Evolutionary conservation across 2,113 vertebrate genomes (phyloP).

Genomic region (Morone chrysops): DNA sequence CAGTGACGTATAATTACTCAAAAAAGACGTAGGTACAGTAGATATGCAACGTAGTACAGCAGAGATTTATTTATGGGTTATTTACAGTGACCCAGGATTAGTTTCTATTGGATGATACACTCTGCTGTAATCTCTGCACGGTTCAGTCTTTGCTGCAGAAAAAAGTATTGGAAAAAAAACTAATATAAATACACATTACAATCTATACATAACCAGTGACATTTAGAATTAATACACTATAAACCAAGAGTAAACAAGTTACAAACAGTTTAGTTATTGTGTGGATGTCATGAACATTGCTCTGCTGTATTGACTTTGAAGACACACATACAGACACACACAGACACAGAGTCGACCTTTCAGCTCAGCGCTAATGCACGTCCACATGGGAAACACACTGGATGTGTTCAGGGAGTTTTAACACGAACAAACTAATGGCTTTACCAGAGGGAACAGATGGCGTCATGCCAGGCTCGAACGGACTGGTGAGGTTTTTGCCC

Average conservation of each 20-base stretch:
- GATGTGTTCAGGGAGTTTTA: too few species aligned
- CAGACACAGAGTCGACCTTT: neutral
- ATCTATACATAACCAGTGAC: neutral
- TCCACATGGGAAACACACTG: too few species aligned
- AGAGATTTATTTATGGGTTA: neutral
- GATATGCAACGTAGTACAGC: neutral
- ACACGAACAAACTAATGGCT: too few species aligned
- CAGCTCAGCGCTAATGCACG: too few species aligned
- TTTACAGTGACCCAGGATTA: neutral
- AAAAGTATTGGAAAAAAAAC: neutral
- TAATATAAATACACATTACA: neutral
- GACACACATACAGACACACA: neutral
- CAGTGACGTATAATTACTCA: neutral
- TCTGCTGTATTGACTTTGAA: neutral
- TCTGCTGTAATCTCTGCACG: neutral
- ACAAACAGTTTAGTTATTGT: neutral
- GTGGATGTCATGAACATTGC: neutral
- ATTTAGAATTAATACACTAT: neutral
- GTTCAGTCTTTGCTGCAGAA: neutral
- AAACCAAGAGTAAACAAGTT: neutral
- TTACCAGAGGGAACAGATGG: too few species aligned
- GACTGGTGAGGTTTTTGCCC: too few species aligned
- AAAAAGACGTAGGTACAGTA: neutral
- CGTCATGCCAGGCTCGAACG: too few species aligned
- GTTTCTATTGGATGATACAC: slow-evolving; percentile 1